These are phyloP conservation scores for Pogonomyrmex californicus DNA, from an alignment of 1,140 invertebrate genomes.

Conservation along the genomic window DNA sequence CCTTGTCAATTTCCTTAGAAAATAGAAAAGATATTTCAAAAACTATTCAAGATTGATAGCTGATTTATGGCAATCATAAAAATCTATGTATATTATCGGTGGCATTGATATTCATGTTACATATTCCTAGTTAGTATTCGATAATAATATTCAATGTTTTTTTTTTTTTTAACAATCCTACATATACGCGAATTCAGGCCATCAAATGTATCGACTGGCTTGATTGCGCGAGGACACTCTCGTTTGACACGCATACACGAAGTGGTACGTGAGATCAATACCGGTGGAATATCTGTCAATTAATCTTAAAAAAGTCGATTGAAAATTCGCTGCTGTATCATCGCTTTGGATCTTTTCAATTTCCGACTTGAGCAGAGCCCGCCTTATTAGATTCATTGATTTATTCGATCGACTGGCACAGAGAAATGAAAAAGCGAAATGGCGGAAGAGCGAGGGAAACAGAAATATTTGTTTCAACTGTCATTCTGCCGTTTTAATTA, in stretches of 20 bases:
- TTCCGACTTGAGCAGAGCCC: slow-evolving; percentile 59
- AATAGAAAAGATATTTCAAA: neutral
- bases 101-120: neutral
- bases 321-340: slow-evolving; percentile 67
- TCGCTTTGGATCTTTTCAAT: slow-evolving; percentile 70
- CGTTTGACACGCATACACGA: slow-evolving; percentile 48
- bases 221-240: slow-evolving; percentile 49
- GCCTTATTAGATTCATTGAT: slow-evolving; percentile 74
- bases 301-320: slow-evolving; percentile 71
- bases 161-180: slow-evolving; percentile 41
- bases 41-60: neutral
- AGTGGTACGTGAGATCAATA: slow-evolving; percentile 59
- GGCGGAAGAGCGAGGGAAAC: neutral
- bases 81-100: neutral
- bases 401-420: slow-evolving; percentile 59
- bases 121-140: neutral
- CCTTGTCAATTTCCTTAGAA: slow-evolving; percentile 1
- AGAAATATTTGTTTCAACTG: slow-evolving; percentile 40
- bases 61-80: slow-evolving; percentile 5
- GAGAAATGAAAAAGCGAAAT: slow-evolving; percentile 60
- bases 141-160: slow-evolving; percentile 43
- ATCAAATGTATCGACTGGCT: slow-evolving; percentile 53
- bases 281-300: slow-evolving; percentile 67
- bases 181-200: slow-evolving; percentile 45
- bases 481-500: slow-evolving; percentile 56